A percentile compares a stretch with the other conserved stretches of the same genome.
Evolutionary conservation across 2,888 invertebrate genomes (phyloP).

Genomic region (Mylabris sibirica): DNA sequence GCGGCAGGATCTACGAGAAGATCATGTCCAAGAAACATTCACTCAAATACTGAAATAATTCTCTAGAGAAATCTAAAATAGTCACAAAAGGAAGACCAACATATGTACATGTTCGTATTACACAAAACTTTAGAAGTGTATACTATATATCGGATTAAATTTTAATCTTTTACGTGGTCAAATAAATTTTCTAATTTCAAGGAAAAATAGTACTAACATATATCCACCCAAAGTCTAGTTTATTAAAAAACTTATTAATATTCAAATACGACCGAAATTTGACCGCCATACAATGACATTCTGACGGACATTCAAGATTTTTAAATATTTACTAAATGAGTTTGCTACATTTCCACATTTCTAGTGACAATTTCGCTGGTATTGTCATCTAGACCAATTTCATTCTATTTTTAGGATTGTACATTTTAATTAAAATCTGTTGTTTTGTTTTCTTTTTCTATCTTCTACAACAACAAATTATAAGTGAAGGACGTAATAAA

Average conservation of each 20-base stretch:
- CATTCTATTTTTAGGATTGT: neutral
- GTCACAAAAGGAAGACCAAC: conserved; percentile 41
- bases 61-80: conserved; percentile 47
- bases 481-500: conserved; percentile 18
- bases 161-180: conserved; percentile 37
- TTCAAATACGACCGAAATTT: conserved; percentile 3
- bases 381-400: neutral
- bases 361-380: neutral
- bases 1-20: conserved; percentile 49
- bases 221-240: neutral
- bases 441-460: neutral
- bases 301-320: conserved; percentile 1
- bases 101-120: too few relatives aligned
- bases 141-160: conserved; percentile 30
- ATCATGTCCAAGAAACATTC: conserved; percentile 50
- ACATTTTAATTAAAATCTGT: conserved; percentile 1
- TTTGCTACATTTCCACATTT: neutral
- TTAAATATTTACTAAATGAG: conserved; percentile 1
- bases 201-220: neutral
- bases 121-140: conserved; percentile 31
- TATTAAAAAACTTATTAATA: neutral
- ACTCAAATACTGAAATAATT: conserved; percentile 35
- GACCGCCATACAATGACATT: neutral
- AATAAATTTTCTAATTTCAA: conserved; percentile 28
- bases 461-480: neutral